Evolutionary conservation across 2,113 vertebrate genomes (phyloP), one percentile per base, ranked within the genome.

Genomic region (Plectropomus leopardus): DNA sequence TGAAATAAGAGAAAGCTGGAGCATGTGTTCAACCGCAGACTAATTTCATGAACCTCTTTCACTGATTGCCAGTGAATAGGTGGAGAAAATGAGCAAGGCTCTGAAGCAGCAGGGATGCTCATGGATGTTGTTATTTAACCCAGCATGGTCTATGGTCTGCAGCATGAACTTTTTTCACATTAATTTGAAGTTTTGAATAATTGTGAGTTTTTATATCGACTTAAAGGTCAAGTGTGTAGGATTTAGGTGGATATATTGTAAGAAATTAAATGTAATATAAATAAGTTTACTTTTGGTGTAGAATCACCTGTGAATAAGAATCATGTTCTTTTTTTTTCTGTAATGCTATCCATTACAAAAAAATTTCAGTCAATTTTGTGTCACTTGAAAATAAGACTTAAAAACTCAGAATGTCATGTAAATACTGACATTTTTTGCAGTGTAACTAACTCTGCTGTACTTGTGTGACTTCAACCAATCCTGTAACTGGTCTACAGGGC

Each of bases 41-140:
- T 89, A 45, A 80, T 90, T 92, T 88, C 65, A 88, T 78, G 64
- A 89, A 89, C 50, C 66, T 70, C 78, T 85, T 82, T 86, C 63
- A 50, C 73, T 87, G 86, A 88, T 82, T 86, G 76, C 81, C 64
- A 1, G 32, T 45, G 55, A 72, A 72, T 54, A 71, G 75, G 21
- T 78, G 63, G 68, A 36, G 50, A 72, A 69, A 74, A 75, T 54
- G 65, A 77, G 71, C 23, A 36, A 66, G 53, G 57, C 64, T 48
- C 4, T 53, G 24, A 80, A 77, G 58, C 59, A 58, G 65, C 58
- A 21, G 36, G 17, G 63, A 72, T 68, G 47, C 26, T 72, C n/a
- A 15, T 54, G 55, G 34, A 34, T 72, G 72, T 68, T 47, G 44
- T 74, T 23, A 1, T 60, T 76, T 81, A 57, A 78, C 50, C 50